Conservation (phyloP, 2,113 vertebrate species). For the Actenoides lindsayi region DNA sequence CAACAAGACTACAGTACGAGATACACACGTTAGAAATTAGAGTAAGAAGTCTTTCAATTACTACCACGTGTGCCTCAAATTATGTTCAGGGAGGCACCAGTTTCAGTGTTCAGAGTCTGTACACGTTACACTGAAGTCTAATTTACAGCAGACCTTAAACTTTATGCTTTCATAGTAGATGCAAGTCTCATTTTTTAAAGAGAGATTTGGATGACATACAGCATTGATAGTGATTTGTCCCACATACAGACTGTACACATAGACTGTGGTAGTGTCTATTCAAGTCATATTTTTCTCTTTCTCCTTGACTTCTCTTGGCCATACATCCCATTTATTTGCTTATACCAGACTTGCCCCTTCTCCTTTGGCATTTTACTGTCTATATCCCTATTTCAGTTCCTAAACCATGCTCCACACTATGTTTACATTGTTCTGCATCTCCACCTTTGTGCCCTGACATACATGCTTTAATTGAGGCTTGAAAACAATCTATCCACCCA, state of each 20-base stretch:
- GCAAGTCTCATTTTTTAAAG: neutral
- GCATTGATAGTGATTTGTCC: neutral
- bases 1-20: neutral
- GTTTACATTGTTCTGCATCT: neutral
- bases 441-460: neutral
- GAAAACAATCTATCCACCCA: neutral
- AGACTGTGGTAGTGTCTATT: neutral
- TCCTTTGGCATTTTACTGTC: accelerated
- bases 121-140: neutral
- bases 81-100: neutral
- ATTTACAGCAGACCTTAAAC: constrained; percentile 12
- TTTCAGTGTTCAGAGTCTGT: neutral
- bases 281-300: neutral
- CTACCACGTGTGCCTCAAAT: neutral
- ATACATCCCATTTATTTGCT: neutral
- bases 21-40: neutral
- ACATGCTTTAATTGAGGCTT: neutral
- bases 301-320: neutral
- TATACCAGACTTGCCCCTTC: neutral
- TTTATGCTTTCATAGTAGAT: neutral
- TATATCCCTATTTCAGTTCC: neutral
- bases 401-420: neutral
- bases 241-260: neutral
- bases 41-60: neutral
- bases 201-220: neutral